phyloP scores from a whole-genome alignment of 2,797 vertebrate genomes.

The Bovichtus variegatus region DNA sequence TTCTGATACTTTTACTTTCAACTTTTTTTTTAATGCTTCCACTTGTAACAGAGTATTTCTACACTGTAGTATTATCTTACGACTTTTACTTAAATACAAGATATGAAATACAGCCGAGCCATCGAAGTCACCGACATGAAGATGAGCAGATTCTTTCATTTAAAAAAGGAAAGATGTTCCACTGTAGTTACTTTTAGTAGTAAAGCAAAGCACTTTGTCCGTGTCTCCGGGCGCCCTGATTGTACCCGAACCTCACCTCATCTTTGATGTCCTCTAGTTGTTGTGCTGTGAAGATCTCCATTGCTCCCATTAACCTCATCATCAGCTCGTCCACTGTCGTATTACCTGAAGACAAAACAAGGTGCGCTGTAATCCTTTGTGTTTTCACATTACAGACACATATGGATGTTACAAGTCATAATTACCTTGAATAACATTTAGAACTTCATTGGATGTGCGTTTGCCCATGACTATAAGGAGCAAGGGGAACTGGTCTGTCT shows the following conservation, averaged over 20 bases:
- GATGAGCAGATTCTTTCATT: too few species aligned
- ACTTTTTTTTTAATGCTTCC: too few species aligned
- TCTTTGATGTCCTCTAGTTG: constrained; percentile 99
- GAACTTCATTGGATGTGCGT: constrained; percentile 97
- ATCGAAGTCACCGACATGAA: too few species aligned
- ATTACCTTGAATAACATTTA: constrained; percentile 99
- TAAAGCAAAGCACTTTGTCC: neutral
- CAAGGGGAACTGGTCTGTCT: constrained; percentile 98
- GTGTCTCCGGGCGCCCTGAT: too few species aligned
- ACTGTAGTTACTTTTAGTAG: too few species aligned
- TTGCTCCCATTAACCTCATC: constrained; percentile 99
- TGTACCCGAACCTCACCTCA: too few species aligned
- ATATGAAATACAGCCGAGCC: too few species aligned
- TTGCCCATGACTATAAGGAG: constrained; percentile 99
- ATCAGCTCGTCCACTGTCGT: constrained; percentile 99
- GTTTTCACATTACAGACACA: constrained; percentile 4
- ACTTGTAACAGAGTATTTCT: too few species aligned
- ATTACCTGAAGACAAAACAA: constrained; percentile 88
- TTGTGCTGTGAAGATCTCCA: constrained; percentile 99
- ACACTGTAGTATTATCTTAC: too few species aligned
- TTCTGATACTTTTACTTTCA: too few species aligned
- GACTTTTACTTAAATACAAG: too few species aligned
- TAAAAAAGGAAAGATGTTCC: too few species aligned
- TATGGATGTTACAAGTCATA: neutral
- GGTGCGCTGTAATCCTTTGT: neutral